Conservation (phyloP, 2,888 invertebrate species). For the Drosophila anceps region DNA sequence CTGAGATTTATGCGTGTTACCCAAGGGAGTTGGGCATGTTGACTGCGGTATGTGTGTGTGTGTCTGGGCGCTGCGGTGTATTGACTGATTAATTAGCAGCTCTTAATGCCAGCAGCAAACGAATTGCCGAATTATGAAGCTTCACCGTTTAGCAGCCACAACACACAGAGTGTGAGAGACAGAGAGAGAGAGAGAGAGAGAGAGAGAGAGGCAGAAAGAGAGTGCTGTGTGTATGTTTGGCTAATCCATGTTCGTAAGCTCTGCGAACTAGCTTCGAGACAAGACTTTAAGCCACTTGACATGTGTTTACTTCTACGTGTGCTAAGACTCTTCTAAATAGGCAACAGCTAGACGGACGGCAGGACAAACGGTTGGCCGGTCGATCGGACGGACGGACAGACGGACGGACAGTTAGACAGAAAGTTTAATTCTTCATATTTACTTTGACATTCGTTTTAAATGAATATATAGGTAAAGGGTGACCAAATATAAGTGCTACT, state of each 20-base stretch:
- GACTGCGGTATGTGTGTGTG: not conserved
- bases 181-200: not conserved
- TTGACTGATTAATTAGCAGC: slow-evolving; percentile 71
- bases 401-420: not conserved
- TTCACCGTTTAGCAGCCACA: slow-evolving; percentile 21
- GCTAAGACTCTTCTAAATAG: slow-evolving; percentile 30
- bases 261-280: not conserved
- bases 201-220: not conserved
- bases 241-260: slow-evolving; percentile 31
- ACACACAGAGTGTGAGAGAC: slow-evolving; percentile 3
- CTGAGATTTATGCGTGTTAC: slow-evolving; percentile 47
- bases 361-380: not conserved
- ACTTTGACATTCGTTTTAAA: not conserved
- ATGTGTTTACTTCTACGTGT: slow-evolving; percentile 58
- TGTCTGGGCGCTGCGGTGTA: slow-evolving; percentile 27
- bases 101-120: slow-evolving; percentile 60
- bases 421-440: not conserved
- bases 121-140: slow-evolving; percentile 68
- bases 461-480: not conserved
- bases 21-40: not conserved
- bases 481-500: not conserved
- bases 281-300: slow-evolving; percentile 46
- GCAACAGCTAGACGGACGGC: not conserved
- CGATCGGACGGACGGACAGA: not conserved
- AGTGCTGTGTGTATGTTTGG: slow-evolving; percentile 8